A percentile compares a stretch with the other conserved stretches of the same genome.
Evolutionary conservation across 2,113 vertebrate genomes (phyloP).

Genomic region (Cheilinus undulatus): DNA sequence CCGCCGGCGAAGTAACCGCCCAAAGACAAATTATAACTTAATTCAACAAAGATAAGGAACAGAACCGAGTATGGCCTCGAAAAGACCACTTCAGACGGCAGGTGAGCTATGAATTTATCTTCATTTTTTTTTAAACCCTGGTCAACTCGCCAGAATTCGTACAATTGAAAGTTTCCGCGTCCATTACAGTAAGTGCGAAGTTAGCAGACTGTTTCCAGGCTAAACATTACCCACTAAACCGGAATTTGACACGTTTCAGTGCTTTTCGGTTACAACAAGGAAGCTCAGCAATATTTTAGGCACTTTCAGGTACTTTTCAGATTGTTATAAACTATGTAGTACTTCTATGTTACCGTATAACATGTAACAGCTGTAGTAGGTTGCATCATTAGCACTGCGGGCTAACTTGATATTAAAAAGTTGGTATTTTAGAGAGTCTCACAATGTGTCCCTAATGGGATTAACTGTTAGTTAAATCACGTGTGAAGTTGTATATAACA

Average conservation of each 20-base stretch:
- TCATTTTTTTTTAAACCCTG: not conserved
- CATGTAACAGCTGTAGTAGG: not conserved
- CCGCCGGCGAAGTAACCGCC: slow-evolving; percentile 12
- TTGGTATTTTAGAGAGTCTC: not conserved
- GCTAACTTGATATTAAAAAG: too few relatives aligned
- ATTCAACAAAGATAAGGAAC: not conserved
- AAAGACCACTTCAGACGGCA: slow-evolving; percentile 18
- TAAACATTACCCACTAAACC: not conserved
- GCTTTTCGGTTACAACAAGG: not conserved
- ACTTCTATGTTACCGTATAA: not conserved
- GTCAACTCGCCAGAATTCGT: not conserved
- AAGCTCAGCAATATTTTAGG: not conserved
- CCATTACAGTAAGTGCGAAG: slow-evolving; percentile 35
- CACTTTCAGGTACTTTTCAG: not conserved
- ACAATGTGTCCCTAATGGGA: too few relatives aligned
- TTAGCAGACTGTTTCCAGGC: slow-evolving; percentile 32
- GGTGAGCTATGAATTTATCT: slow-evolving; percentile 42
- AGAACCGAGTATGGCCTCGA: slow-evolving; percentile 57
- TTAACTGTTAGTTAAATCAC: not conserved
- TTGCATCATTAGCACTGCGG: not conserved
- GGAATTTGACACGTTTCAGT: slow-evolving; percentile 61
- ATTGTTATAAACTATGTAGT: not conserved
- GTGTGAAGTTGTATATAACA: not conserved
- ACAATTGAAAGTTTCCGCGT: slow-evolving; percentile 4
- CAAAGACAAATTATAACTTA: slow-evolving; percentile 8